Conservation (phyloP, 1,140 invertebrate species). For the Drosophila athabasca region DNA sequence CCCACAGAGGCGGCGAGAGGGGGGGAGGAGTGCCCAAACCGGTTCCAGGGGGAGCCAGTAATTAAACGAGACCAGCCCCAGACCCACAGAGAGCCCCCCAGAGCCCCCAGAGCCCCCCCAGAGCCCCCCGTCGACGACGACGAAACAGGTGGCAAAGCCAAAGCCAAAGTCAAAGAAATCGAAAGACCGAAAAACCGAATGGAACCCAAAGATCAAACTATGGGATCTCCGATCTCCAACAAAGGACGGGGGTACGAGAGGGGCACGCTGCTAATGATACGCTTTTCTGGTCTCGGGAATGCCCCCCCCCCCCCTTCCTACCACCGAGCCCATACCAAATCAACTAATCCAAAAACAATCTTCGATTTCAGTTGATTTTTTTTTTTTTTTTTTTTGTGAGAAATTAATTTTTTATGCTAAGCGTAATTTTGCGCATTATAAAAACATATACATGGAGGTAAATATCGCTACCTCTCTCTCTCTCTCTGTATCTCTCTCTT, state of each 20-base stretch:
- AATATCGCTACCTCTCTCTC: constrained; percentile 10
- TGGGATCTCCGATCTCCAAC: not conserved
- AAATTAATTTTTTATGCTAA: constrained; percentile 76
- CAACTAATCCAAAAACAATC: constrained; percentile 27
- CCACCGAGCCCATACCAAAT: constrained; percentile 4
- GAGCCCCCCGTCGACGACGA: not conserved
- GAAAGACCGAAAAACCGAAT: not conserved
- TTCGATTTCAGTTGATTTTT: constrained; percentile 34
- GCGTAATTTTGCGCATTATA: constrained; percentile 20
- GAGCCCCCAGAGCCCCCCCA: not conserved
- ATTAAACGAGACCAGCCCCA: constrained; percentile 59
- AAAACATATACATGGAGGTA: constrained; percentile 1
- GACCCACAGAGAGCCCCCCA: too few species aligned
- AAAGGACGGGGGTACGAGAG: too few species aligned
- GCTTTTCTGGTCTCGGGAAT: constrained; percentile 32
- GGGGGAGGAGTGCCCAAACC: constrained; percentile 30
- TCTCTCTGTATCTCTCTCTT: constrained; percentile 2
- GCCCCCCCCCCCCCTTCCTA: constrained; percentile 14
- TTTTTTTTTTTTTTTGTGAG: constrained; percentile 35
- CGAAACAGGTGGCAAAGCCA: constrained; percentile 61
- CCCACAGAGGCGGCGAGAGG: not conserved
- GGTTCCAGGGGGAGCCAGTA: constrained; percentile 36
- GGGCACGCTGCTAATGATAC: constrained; percentile 53
- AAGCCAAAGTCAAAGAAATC: constrained; percentile 47
- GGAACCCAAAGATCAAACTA: not conserved